Conservation (phyloP, 2,797 vertebrate species). For the Enteromius viviparus region DNA sequence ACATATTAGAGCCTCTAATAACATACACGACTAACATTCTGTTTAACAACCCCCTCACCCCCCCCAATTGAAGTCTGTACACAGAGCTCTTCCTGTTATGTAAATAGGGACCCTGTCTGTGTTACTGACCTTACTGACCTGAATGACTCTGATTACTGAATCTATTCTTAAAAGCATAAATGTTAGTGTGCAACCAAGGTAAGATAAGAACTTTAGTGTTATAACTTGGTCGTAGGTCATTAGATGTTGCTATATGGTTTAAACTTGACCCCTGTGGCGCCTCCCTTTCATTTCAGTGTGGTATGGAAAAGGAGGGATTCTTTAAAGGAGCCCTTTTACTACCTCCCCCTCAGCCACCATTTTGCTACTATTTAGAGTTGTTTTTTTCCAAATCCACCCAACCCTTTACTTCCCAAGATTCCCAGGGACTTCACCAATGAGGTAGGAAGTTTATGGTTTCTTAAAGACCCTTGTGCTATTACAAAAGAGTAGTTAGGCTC, state of each 20-base stretch:
- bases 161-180: not conserved
- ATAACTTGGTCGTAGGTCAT: constrained; percentile 7
- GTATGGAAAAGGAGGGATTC: constrained; percentile 23
- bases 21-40: not conserved
- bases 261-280: constrained; percentile 33
- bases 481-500: not conserved
- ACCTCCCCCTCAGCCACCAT: constrained; percentile 1
- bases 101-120: constrained; percentile 21
- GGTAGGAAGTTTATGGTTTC: constrained; percentile 17
- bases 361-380: constrained; percentile 7
- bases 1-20: not conserved
- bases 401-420: not conserved
- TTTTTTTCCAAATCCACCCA: constrained; percentile 14
- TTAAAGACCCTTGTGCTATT: not conserved
- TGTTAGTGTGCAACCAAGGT: not conserved
- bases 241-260: constrained; percentile 4
- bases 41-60: not conserved
- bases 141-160: not conserved
- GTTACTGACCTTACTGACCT: not conserved
- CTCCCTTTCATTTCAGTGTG: constrained; percentile 8
- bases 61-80: not conserved
- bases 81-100: constrained; percentile 24
- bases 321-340: constrained; percentile 18
- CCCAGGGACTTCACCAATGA: not conserved
- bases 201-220: not conserved